Conservation (phyloP, 2,113 vertebrate genomes). For the Lipophrys pholis region DNA sequence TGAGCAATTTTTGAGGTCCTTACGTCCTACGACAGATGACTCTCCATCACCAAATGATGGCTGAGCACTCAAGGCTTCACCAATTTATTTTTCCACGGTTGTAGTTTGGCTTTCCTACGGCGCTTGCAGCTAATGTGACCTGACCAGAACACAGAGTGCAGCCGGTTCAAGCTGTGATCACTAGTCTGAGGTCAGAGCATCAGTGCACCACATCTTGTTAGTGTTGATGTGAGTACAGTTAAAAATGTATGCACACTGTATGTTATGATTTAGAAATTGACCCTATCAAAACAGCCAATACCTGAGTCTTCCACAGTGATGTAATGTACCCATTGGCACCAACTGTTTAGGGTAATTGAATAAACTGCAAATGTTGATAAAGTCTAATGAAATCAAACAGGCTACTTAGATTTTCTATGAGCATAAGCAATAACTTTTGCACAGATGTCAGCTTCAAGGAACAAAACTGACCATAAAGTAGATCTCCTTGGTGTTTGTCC, state of each 20-base stretch:
- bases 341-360: not conserved
- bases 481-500: too few relatives aligned
- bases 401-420: too few relatives aligned
- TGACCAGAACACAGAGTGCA: not conserved
- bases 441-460: not conserved
- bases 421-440: not conserved
- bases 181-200: conserved; percentile 22
- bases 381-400: not conserved
- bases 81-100: conserved; percentile 8
- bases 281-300: not conserved
- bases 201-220: conserved; percentile 1
- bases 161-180: not conserved
- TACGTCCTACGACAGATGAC: not conserved
- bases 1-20: not conserved
- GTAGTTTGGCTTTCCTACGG: conserved; percentile 5
- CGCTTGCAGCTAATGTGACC: not conserved
- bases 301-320: not conserved
- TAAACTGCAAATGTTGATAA: not conserved
- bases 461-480: too few relatives aligned
- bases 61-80: not conserved
- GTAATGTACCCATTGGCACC: not conserved
- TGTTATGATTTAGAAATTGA: not conserved
- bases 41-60: not conserved
- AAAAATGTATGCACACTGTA: not conserved
- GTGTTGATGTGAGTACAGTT: conserved; percentile 8